Conservation (phyloP, 2,113 vertebrate genomes). For the Cyanocitta stelleri region DNA sequence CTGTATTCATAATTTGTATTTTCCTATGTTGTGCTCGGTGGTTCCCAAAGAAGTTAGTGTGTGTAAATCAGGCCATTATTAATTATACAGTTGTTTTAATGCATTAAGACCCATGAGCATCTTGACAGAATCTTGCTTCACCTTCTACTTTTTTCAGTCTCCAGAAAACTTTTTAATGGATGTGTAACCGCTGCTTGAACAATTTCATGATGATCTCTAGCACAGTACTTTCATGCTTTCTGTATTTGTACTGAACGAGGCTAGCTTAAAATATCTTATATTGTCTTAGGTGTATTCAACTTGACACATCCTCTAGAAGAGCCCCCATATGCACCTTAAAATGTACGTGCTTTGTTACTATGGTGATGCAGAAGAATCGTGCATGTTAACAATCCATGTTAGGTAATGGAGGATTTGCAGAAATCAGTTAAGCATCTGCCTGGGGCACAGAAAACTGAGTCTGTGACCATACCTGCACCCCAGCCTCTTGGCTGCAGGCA, state of each 20-base stretch:
- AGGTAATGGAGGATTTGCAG: slow-evolving; percentile 42
- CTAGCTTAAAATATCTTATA: slow-evolving; percentile 34
- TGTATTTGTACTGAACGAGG: neutral
- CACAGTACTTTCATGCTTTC: neutral
- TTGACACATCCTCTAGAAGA: slow-evolving; percentile 50
- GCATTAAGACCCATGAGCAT: neutral
- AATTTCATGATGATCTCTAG: neutral
- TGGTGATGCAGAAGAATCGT: slow-evolving; percentile 53
- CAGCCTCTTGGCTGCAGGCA: neutral
- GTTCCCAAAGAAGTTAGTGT: neutral
- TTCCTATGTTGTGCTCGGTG: neutral
- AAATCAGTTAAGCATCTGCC: slow-evolving; percentile 22
- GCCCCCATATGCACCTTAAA: slow-evolving; percentile 51
- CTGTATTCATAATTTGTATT: neutral
- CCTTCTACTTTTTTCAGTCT: neutral
- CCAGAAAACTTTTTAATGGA: neutral
- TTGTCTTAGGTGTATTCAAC: slow-evolving; percentile 18
- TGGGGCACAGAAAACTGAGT: neutral
- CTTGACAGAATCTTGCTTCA: neutral
- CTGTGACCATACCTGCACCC: neutral
- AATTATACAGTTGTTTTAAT: neutral
- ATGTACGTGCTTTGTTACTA: slow-evolving; percentile 58
- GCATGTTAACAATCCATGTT: neutral
- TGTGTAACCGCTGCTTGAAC: neutral
- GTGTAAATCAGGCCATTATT: neutral